Evolutionary conservation across 2,888 invertebrate species (phyloP).

Genomic region (Siphlonurus alternatus): DNA sequence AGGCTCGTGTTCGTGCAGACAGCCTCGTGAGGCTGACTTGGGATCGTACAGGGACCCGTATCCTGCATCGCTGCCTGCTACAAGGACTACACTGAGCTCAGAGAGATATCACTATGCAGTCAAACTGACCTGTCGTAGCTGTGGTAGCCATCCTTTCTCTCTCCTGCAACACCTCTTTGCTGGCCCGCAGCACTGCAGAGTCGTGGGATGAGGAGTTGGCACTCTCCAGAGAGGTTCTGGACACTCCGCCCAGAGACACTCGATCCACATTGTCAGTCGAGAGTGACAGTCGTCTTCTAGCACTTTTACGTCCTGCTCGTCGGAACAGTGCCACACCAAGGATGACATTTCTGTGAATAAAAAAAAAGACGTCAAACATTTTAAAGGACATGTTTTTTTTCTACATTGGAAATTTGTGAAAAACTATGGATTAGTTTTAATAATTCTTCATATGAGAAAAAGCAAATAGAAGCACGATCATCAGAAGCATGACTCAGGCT

Average conservation of each 20-base stretch:
- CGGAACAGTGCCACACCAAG: slow-evolving; percentile 80
- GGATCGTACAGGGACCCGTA: not conserved
- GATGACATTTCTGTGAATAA: slow-evolving; percentile 55
- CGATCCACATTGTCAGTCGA: slow-evolving; percentile 18
- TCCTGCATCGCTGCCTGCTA: slow-evolving; percentile 1
- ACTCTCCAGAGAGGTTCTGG: slow-evolving; percentile 19
- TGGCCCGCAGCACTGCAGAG: not conserved
- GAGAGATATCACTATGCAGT: slow-evolving; percentile 1
- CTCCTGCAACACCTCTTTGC: not conserved
- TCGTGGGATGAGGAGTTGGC: slow-evolving; percentile 16
- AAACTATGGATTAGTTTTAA: not conserved
- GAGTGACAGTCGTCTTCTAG: slow-evolving; percentile 14
- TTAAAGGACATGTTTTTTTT: not conserved
- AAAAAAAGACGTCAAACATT: slow-evolving; percentile 3
- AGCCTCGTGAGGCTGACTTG: not conserved
- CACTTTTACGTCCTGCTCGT: slow-evolving; percentile 45
- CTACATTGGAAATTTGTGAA: not conserved
- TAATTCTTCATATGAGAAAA: not conserved
- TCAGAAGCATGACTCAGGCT: too few relatives aligned
- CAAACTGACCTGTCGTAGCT: slow-evolving; percentile 3
- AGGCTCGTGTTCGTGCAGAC: too few relatives aligned
- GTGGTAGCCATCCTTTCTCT: not conserved
- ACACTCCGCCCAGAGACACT: slow-evolving; percentile 18
- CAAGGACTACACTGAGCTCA: not conserved
- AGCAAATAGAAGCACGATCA: too few relatives aligned